Percentiles rank a stretch among this genome's conserved stretches.
Conservation (phyloP, 30 jellyfish, hydroid and myxozoan species). For the Turritopsis rubra region DNA sequence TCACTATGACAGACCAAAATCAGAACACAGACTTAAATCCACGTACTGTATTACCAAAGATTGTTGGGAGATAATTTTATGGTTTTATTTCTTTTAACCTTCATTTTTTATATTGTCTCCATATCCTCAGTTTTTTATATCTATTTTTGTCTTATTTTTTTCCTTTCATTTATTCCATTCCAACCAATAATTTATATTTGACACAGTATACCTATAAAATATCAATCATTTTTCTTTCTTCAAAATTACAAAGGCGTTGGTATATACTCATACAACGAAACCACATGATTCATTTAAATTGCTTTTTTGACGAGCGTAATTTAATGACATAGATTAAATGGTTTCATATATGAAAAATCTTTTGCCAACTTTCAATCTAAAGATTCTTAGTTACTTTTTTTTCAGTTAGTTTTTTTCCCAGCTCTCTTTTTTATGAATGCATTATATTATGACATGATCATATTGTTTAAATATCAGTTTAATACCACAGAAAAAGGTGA, state of each 20-base stretch:
- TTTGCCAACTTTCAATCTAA: background rate
- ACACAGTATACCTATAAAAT: background rate
- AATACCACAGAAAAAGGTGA: background rate
- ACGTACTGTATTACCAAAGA: constrained; percentile 83
- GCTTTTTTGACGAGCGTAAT: background rate
- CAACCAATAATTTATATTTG: background rate
- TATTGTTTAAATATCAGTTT: background rate
- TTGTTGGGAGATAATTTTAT: constrained; percentile 64
- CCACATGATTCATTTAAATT: background rate
- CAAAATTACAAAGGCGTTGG: background rate
- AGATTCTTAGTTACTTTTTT: background rate
- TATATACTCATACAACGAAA: background rate
- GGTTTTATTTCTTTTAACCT: background rate
- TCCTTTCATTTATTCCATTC: background rate
- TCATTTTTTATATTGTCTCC: background rate
- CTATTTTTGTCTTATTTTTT: background rate
- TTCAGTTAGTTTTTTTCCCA: background rate
- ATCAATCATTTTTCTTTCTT: background rate
- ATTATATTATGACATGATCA: background rate
- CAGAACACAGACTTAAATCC: constrained; percentile 69
- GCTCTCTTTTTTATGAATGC: background rate
- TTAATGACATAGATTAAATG: background rate
- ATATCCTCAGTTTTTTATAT: background rate
- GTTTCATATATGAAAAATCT: background rate
- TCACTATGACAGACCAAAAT: constrained; percentile 56